These are phyloP conservation scores for Characodon lateralis DNA, from an alignment of 2,797 vertebrate species.

Conservation along the genomic window DNA sequence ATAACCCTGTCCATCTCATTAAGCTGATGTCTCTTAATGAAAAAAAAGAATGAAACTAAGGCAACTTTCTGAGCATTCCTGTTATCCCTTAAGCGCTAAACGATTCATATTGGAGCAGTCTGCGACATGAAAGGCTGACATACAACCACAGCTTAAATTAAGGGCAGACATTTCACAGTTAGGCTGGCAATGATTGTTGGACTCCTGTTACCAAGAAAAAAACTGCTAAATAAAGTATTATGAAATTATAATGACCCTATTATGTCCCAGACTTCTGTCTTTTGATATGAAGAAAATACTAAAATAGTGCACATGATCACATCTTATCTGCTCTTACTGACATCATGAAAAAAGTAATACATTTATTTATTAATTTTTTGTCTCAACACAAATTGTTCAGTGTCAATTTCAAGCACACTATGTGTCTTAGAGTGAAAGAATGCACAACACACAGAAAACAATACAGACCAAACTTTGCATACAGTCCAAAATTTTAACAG, in stretches of 20 bases:
- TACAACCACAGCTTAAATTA: slow-evolving; percentile 5
- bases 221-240: background rate
- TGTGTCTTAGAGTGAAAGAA: background rate
- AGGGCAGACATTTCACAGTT: background rate
- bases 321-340: background rate
- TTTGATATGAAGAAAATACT: background rate
- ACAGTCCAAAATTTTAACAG: background rate
- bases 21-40: slow-evolving; percentile 1
- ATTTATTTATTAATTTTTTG: background rate
- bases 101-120: slow-evolving; percentile 33
- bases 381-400: background rate
- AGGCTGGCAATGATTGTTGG: background rate
- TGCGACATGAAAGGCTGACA: slow-evolving; percentile 1
- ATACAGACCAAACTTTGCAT: background rate
- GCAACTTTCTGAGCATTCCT: slow-evolving; percentile 12
- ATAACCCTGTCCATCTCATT: slow-evolving; percentile 6
- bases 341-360: background rate
- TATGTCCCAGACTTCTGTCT: background rate
- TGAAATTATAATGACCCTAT: too few species aligned
- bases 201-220: background rate
- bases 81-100: slow-evolving; percentile 18
- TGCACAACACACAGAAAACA: background rate
- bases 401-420: background rate
- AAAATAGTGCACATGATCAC: background rate
- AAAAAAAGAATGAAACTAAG: slow-evolving; percentile 19